Percentiles rank a stretch among this genome's conserved stretches.
Evolutionary conservation across 2,113 vertebrate genomes (phyloP).

Genomic region (Caloenas nicobarica): DNA sequence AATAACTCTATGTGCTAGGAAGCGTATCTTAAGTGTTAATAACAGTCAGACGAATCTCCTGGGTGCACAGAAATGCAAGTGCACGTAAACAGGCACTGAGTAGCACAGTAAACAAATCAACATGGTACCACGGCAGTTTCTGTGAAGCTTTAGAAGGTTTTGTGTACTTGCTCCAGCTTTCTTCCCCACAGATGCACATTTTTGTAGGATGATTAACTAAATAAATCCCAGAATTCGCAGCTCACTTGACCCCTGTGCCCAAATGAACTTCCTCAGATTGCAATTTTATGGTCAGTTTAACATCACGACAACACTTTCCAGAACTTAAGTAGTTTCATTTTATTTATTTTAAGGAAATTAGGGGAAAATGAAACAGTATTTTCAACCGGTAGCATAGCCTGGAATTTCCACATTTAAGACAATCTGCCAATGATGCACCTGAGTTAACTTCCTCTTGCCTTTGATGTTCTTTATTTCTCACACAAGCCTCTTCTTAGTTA

Average conservation of each 20-base stretch:
- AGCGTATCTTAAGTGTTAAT: neutral
- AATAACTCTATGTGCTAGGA: neutral
- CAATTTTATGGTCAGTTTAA: neutral
- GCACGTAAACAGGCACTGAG: neutral
- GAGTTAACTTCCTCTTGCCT: slow-evolving; percentile 43
- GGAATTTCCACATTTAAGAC: slow-evolving; percentile 24
- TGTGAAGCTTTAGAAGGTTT: neutral
- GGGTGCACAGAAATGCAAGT: neutral
- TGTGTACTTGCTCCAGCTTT: neutral
- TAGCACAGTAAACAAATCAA: neutral
- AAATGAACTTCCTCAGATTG: neutral
- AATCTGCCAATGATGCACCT: slow-evolving; percentile 17
- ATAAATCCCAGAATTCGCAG: neutral
- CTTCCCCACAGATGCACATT: neutral
- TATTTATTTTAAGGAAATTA: neutral
- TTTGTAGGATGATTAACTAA: neutral
- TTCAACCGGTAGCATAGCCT: neutral
- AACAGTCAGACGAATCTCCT: neutral
- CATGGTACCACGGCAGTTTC: neutral
- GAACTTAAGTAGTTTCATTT: neutral
- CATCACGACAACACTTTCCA: neutral
- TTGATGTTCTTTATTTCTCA: slow-evolving; percentile 62
- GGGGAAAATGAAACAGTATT: neutral
- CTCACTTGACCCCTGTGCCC: neutral
- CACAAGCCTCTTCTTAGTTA: slow-evolving; percentile 16